A percentile compares a stretch with the other conserved stretches of the same genome.
Conservation (phyloP, 1,140 invertebrate species). For the Reticulitermes speratus region DNA sequence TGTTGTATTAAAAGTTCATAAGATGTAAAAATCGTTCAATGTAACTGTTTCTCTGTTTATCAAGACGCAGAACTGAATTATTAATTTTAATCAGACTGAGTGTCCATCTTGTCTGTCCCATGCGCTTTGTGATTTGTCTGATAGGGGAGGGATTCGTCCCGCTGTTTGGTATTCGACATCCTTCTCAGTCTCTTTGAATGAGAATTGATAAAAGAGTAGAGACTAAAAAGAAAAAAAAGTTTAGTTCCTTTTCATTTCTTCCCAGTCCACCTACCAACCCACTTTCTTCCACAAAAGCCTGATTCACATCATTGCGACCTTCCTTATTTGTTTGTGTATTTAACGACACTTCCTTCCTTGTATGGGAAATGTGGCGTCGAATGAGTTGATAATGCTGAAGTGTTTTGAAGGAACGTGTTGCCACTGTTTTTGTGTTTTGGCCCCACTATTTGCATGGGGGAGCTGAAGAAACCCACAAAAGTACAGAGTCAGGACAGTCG, state of each 20-base stretch:
- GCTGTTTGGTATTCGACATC: background rate
- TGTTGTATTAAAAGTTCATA: background rate
- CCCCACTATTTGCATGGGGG: too few relatives aligned
- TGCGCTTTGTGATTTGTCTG: background rate
- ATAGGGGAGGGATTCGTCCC: background rate
- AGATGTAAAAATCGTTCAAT: too few relatives aligned
- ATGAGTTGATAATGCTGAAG: too few relatives aligned
- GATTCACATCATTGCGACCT: background rate
- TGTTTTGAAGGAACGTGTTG: too few relatives aligned
- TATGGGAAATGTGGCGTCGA: too few relatives aligned
- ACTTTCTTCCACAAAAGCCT: background rate
- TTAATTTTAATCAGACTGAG: background rate
- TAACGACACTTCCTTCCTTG: too few relatives aligned
- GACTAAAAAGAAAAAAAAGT: background rate
- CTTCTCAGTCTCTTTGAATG: slow-evolving; percentile 6
- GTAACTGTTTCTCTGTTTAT: background rate
- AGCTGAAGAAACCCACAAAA: too few relatives aligned
- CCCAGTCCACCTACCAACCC: background rate
- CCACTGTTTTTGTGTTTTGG: too few relatives aligned
- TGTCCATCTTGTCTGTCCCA: background rate
- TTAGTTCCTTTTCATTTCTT: background rate
- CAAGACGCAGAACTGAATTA: background rate
- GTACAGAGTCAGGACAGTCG: too few relatives aligned
- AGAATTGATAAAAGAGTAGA: background rate
- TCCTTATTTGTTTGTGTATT: too few relatives aligned